These are phyloP conservation scores for Phalanger gymnotis DNA, from an alignment of 2,797 vertebrate genomes.

Conservation along the genomic window DNA sequence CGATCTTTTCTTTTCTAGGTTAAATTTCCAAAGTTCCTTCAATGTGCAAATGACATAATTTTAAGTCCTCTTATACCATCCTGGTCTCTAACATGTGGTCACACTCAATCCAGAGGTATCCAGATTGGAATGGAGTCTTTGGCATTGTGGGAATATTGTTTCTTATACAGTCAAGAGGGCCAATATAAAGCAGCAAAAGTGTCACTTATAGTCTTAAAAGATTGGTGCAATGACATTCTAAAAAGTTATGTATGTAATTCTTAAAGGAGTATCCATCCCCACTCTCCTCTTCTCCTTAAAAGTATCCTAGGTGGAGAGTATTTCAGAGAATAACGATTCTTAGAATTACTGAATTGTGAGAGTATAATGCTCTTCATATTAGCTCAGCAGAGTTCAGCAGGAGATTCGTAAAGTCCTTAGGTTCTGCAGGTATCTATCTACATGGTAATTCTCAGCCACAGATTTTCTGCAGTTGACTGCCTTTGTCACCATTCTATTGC, in stretches of 20 bases:
- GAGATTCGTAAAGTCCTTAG: not conserved
- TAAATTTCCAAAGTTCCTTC: not conserved
- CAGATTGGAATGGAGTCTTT: not conserved
- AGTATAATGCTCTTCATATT: not conserved
- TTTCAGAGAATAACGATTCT: not conserved
- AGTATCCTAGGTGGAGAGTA: not conserved
- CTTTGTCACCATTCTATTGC: not conserved
- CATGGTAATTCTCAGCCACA: not conserved
- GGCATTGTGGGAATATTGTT: not conserved
- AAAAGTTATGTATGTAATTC: not conserved
- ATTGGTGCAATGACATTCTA: not conserved
- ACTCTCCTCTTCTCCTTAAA: not conserved
- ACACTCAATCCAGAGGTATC: not conserved
- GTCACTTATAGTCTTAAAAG: not conserved
- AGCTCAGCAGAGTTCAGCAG: not conserved
- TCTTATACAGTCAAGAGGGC: not conserved
- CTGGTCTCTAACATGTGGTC: not conserved
- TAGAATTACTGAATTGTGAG: not conserved
- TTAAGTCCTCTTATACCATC: not conserved
- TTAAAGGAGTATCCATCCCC: not conserved
- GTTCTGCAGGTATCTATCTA: not conserved
- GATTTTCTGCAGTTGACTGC: not conserved
- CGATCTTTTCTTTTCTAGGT: not conserved
- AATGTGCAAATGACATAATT: not conserved
- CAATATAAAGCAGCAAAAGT: not conserved